These are phyloP conservation scores for Drosophila insularis DNA, from an alignment of 1,140 invertebrate genomes.

Conservation along the genomic window DNA sequence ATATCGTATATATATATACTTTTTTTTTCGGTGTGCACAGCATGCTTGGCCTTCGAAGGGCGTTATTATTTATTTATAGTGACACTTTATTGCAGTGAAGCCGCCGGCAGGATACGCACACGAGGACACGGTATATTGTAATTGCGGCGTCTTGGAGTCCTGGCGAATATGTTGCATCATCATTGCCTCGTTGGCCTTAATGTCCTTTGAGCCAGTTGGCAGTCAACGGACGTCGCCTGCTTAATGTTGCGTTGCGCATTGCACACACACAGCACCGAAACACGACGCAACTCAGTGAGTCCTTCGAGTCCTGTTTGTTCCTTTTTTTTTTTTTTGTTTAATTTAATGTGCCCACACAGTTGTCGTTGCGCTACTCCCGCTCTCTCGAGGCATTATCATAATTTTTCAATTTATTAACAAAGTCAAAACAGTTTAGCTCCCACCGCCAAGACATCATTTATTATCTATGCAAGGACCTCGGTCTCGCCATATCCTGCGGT, in stretches of 20 bases:
- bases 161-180: constrained; percentile 76
- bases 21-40: constrained; percentile 61
- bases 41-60: constrained; percentile 58
- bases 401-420: constrained; percentile 81
- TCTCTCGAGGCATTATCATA: constrained; percentile 66
- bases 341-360: constrained; percentile 73
- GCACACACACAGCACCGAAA: constrained; percentile 39
- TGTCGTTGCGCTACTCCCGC: constrained; percentile 17
- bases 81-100: constrained; percentile 73
- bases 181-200: constrained; percentile 74
- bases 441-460: constrained; percentile 60
- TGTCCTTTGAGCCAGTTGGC: constrained; percentile 54
- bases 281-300: constrained; percentile 22
- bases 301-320: constrained; percentile 40
- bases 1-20: constrained; percentile 4
- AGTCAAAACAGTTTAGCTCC: constrained; percentile 77
- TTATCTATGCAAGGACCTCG: constrained; percentile 60
- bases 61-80: constrained; percentile 81
- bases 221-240: constrained; percentile 61
- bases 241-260: constrained; percentile 79
- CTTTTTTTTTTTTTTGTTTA: constrained; percentile 55
- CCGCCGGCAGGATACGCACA: constrained; percentile 53
- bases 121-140: constrained; percentile 63
- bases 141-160: constrained; percentile 73
- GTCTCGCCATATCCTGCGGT: constrained; percentile 58